These are phyloP conservation scores for Adrianichthys oophorus DNA, from an alignment of 2,797 vertebrate species.

Conservation along the genomic window DNA sequence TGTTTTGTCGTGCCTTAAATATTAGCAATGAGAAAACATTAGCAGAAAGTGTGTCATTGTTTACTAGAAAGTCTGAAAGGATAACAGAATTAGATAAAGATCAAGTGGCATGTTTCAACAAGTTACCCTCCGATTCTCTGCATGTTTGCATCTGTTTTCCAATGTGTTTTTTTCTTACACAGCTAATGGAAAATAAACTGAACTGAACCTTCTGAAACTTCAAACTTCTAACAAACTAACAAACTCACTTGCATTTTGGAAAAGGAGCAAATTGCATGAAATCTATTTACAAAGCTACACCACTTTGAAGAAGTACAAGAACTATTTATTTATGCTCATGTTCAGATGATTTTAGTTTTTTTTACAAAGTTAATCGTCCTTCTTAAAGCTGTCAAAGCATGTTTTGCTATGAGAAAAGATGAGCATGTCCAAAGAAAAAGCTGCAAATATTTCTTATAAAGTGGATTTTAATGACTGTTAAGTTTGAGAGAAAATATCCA, in stretches of 20 bases:
- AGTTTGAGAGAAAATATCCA: constrained; percentile 34
- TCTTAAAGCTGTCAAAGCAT: constrained; percentile 8
- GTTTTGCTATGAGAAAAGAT: constrained; percentile 13
- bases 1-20: neutral
- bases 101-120: neutral
- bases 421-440: constrained; percentile 14
- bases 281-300: too few relatives aligned
- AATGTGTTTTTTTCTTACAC: too few relatives aligned
- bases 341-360: neutral
- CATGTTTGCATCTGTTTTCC: too few relatives aligned
- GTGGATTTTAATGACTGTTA: constrained; percentile 30
- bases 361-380: neutral
- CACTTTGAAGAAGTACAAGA: too few relatives aligned
- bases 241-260: too few relatives aligned
- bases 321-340: neutral
- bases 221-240: too few relatives aligned
- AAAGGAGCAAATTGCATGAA: too few relatives aligned
- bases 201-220: neutral
- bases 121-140: too few relatives aligned
- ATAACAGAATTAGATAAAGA: neutral
- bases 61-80: neutral
- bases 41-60: neutral
- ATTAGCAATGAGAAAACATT: neutral
- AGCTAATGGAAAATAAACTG: too few relatives aligned
- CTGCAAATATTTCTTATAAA: constrained; percentile 9